Evolutionary conservation across 1,140 invertebrate genomes (phyloP).

Genomic region (Papilio helenus): DNA sequence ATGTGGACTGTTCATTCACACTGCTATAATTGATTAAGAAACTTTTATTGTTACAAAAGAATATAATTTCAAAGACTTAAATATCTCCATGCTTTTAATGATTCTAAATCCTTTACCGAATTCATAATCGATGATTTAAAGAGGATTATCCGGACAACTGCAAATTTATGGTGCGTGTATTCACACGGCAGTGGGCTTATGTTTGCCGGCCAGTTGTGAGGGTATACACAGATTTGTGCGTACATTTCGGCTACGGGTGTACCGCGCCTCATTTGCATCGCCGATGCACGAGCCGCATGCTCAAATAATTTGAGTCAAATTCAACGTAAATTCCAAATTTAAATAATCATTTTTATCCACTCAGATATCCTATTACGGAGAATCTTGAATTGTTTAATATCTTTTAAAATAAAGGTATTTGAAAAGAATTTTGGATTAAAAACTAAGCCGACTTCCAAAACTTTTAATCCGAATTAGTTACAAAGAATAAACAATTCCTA

Average conservation of each 20-base stretch:
- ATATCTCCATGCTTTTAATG: not conserved
- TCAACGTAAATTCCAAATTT: not conserved
- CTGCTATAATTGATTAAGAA: not conserved
- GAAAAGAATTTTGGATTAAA: not conserved
- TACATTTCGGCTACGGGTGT: conserved; percentile 37
- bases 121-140: not conserved
- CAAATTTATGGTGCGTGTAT: not conserved
- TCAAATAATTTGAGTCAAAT: not conserved
- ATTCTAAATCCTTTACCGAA: not conserved
- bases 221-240: conserved; percentile 46
- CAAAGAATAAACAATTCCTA: not conserved
- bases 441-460: not conserved
- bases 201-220: conserved; percentile 36
- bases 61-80: not conserved
- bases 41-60: not conserved
- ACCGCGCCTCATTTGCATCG: conserved; percentile 41
- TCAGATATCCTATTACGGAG: not conserved
- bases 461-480: not conserved
- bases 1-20: not conserved
- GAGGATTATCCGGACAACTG: not conserved
- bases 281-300: conserved; percentile 9
- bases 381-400: not conserved
- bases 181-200: not conserved
- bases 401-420: not conserved
- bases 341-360: not conserved